These are phyloP conservation scores for Ochlodes sylvanus DNA, from an alignment of 2,888 invertebrate genomes.

Conservation along the genomic window DNA sequence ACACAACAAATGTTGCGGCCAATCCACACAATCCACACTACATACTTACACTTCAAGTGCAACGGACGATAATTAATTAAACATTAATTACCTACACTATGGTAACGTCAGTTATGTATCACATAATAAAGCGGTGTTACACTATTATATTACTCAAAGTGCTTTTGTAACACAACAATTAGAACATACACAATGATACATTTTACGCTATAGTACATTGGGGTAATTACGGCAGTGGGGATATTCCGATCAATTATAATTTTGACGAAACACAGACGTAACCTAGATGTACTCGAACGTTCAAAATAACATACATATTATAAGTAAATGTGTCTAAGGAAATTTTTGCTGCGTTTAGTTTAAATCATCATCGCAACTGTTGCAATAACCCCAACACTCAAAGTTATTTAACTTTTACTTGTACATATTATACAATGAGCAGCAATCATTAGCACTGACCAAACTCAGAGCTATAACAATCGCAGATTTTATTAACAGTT, in stretches of 20 bases:
- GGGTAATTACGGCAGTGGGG: background rate
- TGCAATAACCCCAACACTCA: background rate
- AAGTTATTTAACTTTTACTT: background rate
- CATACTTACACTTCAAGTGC: conserved; percentile 34
- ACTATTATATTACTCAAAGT: conserved; percentile 27
- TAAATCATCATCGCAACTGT: background rate
- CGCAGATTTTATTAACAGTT: conserved; percentile 24
- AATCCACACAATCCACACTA: background rate
- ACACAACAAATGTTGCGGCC: conserved; percentile 17
- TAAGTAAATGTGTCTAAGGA: background rate
- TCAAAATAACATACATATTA: background rate
- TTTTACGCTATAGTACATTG: conserved; percentile 9
- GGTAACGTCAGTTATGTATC: conserved; percentile 59
- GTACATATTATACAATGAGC: conserved; percentile 13
- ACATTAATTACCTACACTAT: conserved; percentile 48
- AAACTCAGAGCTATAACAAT: conserved; percentile 22
- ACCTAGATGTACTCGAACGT: background rate
- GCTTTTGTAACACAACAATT: conserved; percentile 23
- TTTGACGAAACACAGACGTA: background rate
- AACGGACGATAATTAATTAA: conserved; percentile 34
- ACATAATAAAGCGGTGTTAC: conserved; percentile 48
- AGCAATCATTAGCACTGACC: conserved; percentile 16
- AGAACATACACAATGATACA: conserved; percentile 6
- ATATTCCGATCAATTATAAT: conserved; percentile 8
- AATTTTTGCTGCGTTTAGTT: background rate